Conservation (phyloP, 2,113 vertebrate genomes). For the Mobula birostris region DNA sequence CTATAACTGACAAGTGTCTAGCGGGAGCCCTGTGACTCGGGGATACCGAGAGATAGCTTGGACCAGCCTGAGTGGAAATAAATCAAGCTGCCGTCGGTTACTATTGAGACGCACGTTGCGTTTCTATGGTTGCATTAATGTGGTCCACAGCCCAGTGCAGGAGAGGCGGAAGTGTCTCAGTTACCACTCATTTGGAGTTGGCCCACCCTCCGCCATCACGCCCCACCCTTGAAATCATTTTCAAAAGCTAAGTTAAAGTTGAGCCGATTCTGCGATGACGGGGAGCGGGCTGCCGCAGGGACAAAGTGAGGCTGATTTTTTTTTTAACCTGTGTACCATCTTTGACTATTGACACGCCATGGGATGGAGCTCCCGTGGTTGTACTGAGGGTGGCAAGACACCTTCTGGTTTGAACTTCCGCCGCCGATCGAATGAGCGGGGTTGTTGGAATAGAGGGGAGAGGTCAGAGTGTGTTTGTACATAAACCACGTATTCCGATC, state of each 20-base stretch:
- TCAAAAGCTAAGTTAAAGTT: neutral
- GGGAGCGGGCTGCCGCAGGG: neutral
- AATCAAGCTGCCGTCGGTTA: conserved; percentile 43
- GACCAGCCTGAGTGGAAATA: conserved; percentile 24
- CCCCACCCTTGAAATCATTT: too few species aligned
- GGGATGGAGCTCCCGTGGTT: too few species aligned
- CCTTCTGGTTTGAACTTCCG: neutral
- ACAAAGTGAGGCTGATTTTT: neutral
- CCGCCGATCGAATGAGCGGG: neutral
- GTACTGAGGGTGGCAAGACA: too few species aligned
- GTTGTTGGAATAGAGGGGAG: too few species aligned
- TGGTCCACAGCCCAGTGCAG: neutral
- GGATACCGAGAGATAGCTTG: neutral
- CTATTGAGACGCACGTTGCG: conserved; percentile 45
- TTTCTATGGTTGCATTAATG: conserved; percentile 48
- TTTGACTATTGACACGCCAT: too few species aligned
- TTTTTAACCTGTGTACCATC: too few species aligned
- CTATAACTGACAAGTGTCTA: conserved; percentile 22
- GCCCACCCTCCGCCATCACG: too few species aligned
- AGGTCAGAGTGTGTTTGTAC: neutral
- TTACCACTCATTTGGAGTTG: neutral
- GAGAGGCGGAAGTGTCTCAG: neutral
- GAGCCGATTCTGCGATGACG: neutral
- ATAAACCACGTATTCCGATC: neutral
- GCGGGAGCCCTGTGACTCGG: neutral